Conservation (phyloP, 1,140 invertebrate species). For the Bombus confusus region DNA sequence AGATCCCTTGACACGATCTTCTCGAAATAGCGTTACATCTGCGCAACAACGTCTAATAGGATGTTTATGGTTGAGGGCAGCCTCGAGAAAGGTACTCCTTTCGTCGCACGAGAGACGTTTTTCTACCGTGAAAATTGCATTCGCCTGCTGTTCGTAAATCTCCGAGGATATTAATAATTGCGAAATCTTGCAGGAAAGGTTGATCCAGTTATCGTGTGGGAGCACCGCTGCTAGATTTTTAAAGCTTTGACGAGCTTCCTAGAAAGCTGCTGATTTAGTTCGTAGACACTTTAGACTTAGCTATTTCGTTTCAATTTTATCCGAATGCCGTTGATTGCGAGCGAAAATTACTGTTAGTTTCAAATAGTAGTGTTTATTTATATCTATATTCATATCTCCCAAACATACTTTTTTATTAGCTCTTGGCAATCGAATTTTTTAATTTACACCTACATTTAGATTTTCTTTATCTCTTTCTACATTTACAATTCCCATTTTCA, state of each 20-base stretch:
- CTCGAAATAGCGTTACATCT: neutral
- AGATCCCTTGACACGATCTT: neutral
- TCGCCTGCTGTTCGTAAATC: constrained; percentile 26
- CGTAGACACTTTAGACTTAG: neutral
- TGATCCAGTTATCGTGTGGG: constrained; percentile 39
- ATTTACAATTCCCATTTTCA: neutral
- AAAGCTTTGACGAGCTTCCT: constrained; percentile 11
- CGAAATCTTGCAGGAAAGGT: constrained; percentile 9
- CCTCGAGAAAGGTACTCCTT: constrained; percentile 2
- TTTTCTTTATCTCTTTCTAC: neutral
- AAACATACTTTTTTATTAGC: neutral
- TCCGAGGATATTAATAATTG: constrained; percentile 51
- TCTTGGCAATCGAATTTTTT: neutral
- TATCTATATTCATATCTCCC: neutral
- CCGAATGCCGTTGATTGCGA: neutral
- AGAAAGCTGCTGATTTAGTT: neutral
- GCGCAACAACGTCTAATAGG: neutral
- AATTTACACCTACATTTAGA: neutral
- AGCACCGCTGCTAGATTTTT: constrained; percentile 20
- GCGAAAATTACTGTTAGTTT: neutral
- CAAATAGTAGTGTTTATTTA: neutral
- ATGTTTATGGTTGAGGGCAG: neutral
- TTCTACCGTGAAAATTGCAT: constrained; percentile 18
- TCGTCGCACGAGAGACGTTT: neutral
- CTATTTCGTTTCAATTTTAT: neutral